These are phyloP conservation scores for Phenganax marumi DNA, from an alignment of 92 coral and sea anemone species.

Conservation along the genomic window DNA sequence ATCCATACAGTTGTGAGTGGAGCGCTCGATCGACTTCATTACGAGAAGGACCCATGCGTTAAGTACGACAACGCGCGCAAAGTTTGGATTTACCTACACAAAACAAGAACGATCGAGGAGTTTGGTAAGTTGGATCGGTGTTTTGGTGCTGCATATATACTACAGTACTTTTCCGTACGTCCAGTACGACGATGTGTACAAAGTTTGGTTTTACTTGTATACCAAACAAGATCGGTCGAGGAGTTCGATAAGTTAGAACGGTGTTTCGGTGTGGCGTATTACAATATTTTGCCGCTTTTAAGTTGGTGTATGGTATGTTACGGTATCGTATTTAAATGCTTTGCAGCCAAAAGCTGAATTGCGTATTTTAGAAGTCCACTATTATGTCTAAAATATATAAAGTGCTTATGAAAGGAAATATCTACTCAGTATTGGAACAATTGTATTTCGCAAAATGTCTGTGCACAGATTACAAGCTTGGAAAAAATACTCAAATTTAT, in stretches of 20 bases:
- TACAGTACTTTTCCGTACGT: neutral
- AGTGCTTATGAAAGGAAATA: no score
- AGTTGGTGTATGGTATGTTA: no score
- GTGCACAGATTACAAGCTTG: no score
- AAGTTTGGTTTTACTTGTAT: neutral
- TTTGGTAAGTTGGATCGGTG: slow-evolving; percentile 65
- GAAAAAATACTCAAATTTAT: neutral
- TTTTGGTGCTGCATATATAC: neutral
- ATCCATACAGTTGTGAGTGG: slow-evolving; percentile 99
- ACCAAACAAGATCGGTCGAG: slow-evolving; percentile 85
- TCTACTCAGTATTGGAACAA: no score
- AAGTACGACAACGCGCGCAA: slow-evolving; percentile 96
- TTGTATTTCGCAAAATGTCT: no score
- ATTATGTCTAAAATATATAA: no score
- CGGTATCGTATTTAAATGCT: no score
- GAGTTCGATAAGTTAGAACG: slow-evolving; percentile 74
- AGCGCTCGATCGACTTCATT: slow-evolving; percentile 96
- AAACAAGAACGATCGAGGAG: slow-evolving; percentile 90
- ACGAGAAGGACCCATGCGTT: slow-evolving; percentile 97
- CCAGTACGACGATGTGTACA: neutral
- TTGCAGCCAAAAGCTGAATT: no score
- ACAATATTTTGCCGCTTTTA: neutral
- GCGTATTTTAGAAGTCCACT: no score
- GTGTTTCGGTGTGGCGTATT: neutral
- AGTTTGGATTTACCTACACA: slow-evolving; percentile 96